phyloP scores from a whole-genome alignment of 2,113 vertebrate genomes.

The Peromyscus californicus region DNA sequence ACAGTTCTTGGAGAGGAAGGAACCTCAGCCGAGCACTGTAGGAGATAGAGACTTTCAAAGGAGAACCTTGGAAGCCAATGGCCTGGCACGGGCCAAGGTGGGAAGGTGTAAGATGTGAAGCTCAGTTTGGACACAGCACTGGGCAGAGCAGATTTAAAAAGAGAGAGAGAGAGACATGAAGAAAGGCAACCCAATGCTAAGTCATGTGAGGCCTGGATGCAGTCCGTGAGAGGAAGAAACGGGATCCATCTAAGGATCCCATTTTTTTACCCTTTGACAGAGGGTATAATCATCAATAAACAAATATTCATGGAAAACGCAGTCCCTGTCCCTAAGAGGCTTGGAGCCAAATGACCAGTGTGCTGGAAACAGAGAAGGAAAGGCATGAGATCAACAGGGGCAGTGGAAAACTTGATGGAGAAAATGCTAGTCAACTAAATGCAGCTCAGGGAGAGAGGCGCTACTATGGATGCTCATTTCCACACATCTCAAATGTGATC shows the following conservation, averaged over 20 bases:
- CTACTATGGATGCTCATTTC: background rate
- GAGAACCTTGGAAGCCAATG: background rate
- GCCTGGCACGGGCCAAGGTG: too few species aligned
- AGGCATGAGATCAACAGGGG: background rate
- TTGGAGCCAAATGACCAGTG: background rate
- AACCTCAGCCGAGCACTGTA: background rate
- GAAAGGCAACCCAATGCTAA: background rate
- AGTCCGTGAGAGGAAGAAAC: background rate
- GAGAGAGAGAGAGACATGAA: background rate
- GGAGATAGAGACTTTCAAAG: background rate
- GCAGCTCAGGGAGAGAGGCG: background rate
- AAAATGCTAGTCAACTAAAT: background rate
- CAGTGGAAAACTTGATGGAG: background rate
- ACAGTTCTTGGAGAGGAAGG: background rate
- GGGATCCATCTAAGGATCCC: background rate
- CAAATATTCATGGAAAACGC: background rate
- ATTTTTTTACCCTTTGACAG: background rate
- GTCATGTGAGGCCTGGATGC: accelerated
- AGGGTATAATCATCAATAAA: background rate
- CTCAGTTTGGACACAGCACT: background rate
- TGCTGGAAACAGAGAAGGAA: background rate
- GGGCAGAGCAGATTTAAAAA: background rate
- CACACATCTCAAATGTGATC: background rate
- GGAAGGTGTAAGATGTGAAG: too few species aligned
- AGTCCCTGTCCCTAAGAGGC: background rate